Base-by-base conservation (phyloP, 2,888 invertebrate genomes). In the Tineola bisselliella region DNA sequence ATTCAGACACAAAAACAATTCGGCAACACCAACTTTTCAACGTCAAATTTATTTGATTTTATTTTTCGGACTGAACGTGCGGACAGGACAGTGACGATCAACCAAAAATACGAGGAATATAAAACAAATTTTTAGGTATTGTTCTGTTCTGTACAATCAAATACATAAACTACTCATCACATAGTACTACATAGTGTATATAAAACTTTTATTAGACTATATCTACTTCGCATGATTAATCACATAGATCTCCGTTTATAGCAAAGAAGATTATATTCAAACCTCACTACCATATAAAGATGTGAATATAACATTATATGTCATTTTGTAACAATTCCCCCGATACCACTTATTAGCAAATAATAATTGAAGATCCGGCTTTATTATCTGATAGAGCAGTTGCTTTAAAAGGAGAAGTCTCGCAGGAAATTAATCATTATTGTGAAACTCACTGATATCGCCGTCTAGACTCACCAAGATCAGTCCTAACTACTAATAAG, bases 191-290 rank as follows among this genome's bases (percentile, higher is more conserved):
- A n/a, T n/a, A n/a, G n/a, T n/a, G n/a, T n/a, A n/a, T n/a, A n/a
- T n/a, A n/a, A n/a, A n/a, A n/a, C n/a, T n/a, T n/a, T n/a, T n/a
- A n/a, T n/a, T 60, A 25, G 11, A 44, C 44, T 18, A 12, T 15
- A 33, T 60, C 25, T 44, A 52, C 12, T 1, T n/a, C 43, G 57
- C 57, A 59, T 68, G 65, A 67, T 67, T 69, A 66, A 69, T 69
- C 65, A 67, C 62, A 61, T 60, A 52, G 60, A 60, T 62, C 62
- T 68, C 66, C 63, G 25, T 65, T 65, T 69, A 71, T 68, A 69
- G 75, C 69, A 69, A 74, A 71, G 74, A 70, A 68, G 76, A 74
- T 76, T 75, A 73, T 65, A 64, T 65, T 25, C 4, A 66, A 68
- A 66, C 67, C 62, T 63, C 44, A 60, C 67, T 30, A n/a, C 58